These are phyloP conservation scores for Dallia pectoralis DNA, from an alignment of 2,797 vertebrate genomes.

Conservation along the genomic window DNA sequence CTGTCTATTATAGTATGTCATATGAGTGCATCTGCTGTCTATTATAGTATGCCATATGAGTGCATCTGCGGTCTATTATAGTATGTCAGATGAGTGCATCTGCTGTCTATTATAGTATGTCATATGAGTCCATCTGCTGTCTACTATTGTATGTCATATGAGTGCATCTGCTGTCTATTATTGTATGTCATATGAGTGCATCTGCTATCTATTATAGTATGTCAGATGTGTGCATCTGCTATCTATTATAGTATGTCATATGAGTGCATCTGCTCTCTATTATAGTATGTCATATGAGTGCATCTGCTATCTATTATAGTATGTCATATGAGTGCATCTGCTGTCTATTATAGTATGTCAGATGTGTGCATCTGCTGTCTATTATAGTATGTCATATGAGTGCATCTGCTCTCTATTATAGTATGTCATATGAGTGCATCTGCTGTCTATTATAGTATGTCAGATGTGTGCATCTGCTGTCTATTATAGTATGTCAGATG, in stretches of 20 bases:
- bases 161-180: constrained; percentile 52
- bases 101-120: constrained; percentile 55
- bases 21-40: constrained; percentile 48
- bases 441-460: constrained; percentile 55
- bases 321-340: constrained; percentile 54
- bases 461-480: constrained; percentile 51
- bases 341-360: constrained; percentile 56
- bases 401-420: constrained; percentile 53
- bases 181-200: constrained; percentile 56
- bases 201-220: constrained; percentile 54
- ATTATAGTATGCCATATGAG: constrained; percentile 54
- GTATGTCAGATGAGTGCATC: constrained; percentile 56
- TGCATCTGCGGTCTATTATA: constrained; percentile 53
- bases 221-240: constrained; percentile 52
- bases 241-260: constrained; percentile 55
- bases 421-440: constrained; percentile 56
- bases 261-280: constrained; percentile 48
- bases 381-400: constrained; percentile 54
- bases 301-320: constrained; percentile 54
- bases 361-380: constrained; percentile 48
- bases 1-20: constrained; percentile 56
- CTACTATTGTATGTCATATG: constrained; percentile 54
- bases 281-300: constrained; percentile 55
- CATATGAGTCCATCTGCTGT: constrained; percentile 53
- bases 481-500: constrained; percentile 54